A percentile compares a stretch with the other conserved stretches of the same genome.
Conservation (phyloP, 2,113 vertebrate genomes). For the Hiodon alosoides region DNA sequence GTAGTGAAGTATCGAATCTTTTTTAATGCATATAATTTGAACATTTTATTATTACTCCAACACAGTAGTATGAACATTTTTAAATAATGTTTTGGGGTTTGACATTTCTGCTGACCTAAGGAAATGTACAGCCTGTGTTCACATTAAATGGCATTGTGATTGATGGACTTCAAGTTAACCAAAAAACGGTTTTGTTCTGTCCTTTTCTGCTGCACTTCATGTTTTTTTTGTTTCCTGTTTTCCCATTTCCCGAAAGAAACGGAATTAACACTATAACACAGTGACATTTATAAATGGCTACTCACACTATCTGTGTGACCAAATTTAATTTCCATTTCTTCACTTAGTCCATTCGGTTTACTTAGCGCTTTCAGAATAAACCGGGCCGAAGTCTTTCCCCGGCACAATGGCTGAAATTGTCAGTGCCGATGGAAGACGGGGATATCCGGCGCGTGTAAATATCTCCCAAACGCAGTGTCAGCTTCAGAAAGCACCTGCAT, state of each 20-base stretch:
- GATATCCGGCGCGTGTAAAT: constrained; percentile 15
- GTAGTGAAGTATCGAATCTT: too few relatives aligned
- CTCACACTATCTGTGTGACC: constrained; percentile 15
- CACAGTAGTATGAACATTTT: neutral
- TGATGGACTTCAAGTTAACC: neutral
- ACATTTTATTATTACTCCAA: neutral
- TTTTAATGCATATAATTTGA: too few relatives aligned
- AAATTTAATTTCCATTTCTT: constrained; percentile 21
- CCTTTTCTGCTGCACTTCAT: neutral
- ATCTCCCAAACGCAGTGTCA: constrained; percentile 13
- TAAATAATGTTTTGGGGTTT: too few relatives aligned
- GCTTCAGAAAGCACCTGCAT: constrained; percentile 13
- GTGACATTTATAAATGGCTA: constrained; percentile 32
- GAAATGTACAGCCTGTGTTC: too few relatives aligned
- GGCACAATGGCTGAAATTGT: neutral
- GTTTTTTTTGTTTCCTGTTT: neutral
- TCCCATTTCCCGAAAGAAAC: neutral
- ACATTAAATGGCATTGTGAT: too few relatives aligned
- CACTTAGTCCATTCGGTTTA: constrained; percentile 25
- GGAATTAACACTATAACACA: neutral
- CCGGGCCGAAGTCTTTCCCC: neutral
- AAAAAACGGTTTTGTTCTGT: neutral
- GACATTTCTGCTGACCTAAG: too few relatives aligned
- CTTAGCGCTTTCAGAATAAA: neutral
- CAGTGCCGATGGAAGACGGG: constrained; percentile 9